Percentiles rank a stretch among this genome's conserved stretches.
Evolutionary conservation across 2,888 invertebrate species (phyloP).

Genomic region (Leucozona laternaria): DNA sequence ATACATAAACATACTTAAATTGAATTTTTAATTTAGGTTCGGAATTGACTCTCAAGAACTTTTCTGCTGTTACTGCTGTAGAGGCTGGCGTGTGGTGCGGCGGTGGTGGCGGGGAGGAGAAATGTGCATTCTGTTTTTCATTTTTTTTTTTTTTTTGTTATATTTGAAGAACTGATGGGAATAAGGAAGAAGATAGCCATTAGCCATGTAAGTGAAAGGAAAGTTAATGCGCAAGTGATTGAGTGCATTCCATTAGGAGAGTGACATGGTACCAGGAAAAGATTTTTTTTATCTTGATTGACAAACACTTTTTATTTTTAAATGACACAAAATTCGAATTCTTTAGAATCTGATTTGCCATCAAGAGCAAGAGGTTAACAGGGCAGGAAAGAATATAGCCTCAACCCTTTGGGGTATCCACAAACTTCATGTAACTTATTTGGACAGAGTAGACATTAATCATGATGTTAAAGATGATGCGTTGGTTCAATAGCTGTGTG

Average conservation of each 20-base stretch:
- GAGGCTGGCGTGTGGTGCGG: too few relatives aligned
- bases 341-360: background rate
- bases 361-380: background rate
- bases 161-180: conserved; percentile 34
- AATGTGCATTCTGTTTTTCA: conserved; percentile 12
- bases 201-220: conserved; percentile 61
- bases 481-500: too few relatives aligned
- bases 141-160: background rate
- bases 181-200: conserved; percentile 34
- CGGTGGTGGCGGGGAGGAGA: background rate
- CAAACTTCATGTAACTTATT: too few relatives aligned
- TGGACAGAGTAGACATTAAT: too few relatives aligned
- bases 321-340: conserved; percentile 29
- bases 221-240: conserved; percentile 42
- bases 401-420: too few relatives aligned
- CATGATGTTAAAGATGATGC: too few relatives aligned
- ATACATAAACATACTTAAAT: conserved; percentile 22
- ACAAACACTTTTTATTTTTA: conserved; percentile 13
- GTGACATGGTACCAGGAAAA: conserved; percentile 45
- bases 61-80: background rate
- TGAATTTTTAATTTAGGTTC: conserved; percentile 53
- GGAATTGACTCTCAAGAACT: conserved; percentile 20
- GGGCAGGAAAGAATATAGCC: background rate
- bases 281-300: background rate
- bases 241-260: conserved; percentile 54